phyloP scores from a whole-genome alignment of 2,113 vertebrate genomes.

The Delphinus delphis region DNA sequence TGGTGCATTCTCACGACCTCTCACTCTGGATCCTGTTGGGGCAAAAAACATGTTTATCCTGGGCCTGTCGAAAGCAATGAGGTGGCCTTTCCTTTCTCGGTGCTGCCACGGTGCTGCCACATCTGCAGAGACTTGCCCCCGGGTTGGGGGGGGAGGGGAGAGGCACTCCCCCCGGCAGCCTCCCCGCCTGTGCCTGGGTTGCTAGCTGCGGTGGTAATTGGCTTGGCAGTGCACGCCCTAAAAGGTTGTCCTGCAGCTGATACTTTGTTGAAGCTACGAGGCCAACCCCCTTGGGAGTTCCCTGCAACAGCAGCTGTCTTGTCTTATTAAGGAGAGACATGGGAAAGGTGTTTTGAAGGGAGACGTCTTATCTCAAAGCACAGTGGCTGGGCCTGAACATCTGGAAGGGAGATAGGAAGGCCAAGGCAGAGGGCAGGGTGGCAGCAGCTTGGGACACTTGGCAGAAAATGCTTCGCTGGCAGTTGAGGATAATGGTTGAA shows the following conservation, averaged over 20 bases:
- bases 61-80: background rate
- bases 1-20: background rate
- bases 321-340: slow-evolving; percentile 49
- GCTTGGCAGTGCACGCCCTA: background rate
- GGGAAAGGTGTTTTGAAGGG: slow-evolving; percentile 50
- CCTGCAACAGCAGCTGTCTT: slow-evolving; percentile 28
- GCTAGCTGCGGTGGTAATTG: slow-evolving; percentile 40
- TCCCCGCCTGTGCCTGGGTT: background rate
- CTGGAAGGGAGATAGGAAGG: slow-evolving; percentile 22
- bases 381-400: background rate
- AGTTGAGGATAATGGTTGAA: background rate
- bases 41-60: background rate
- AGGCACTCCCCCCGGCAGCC: background rate
- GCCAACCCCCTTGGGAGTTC: background rate
- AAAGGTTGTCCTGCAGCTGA: slow-evolving; percentile 33
- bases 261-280: slow-evolving; percentile 19
- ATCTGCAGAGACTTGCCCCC: background rate
- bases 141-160: background rate
- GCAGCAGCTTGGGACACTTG: background rate
- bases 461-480: background rate
- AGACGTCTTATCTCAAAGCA: slow-evolving; percentile 52
- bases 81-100: background rate
- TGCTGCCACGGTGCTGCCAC: background rate
- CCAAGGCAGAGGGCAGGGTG: background rate
- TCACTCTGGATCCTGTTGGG: background rate